Base-by-base conservation (phyloP, 2,888 invertebrate species). In the Crioceris asparagi region DNA sequence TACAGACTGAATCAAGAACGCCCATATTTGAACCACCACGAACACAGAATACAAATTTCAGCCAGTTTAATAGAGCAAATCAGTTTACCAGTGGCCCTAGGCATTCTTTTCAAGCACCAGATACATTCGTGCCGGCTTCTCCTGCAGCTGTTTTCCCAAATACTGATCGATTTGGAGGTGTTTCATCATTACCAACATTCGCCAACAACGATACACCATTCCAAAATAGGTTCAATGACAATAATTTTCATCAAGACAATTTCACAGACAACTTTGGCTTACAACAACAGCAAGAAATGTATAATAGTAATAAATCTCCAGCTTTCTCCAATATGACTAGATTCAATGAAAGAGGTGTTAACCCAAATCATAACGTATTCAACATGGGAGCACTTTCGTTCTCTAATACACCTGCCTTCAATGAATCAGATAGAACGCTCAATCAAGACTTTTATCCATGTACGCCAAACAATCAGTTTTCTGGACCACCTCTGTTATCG, bases 371-470 rank as follows among this genome's bases (percentile, higher is more conserved):
- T 11, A 27, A 27, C 7, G 14, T 14, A 12, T 14, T 14, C 7
- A 14, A 4, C 27, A 27, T 27, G 27, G 15, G 6, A 15, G 27
- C 12, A 8, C n/a, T n/a, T n/a, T n/a, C n/a, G n/a, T n/a, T n/a
- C n/a, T n/a, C n/a, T n/a, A n/a, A n/a, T n/a, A n/a, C n/a, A n/a
- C n/a, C n/a, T n/a, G n/a, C n/a, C 8, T 17, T 17, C 15, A 43
- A 38, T 17, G 31, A 32, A 6, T 25, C 37, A 12, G 46, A 46
- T 18, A 17, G 29, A 12, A 36, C 41, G 16, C 43, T 40, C n/a
- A 18, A 34, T n/a, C 29, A 43, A 12, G 47, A 47, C 17, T 47
- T 32, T 25, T 43, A 45, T 15, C 45, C 47, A 8, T 39, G 41
- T 7, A 41, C 43, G n/a, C 19, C 39, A 10, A 40, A 39, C 29